These are phyloP conservation scores for Brachionus sp. DNA, from an alignment of 1,140 invertebrate genomes.

Conservation along the genomic window DNA sequence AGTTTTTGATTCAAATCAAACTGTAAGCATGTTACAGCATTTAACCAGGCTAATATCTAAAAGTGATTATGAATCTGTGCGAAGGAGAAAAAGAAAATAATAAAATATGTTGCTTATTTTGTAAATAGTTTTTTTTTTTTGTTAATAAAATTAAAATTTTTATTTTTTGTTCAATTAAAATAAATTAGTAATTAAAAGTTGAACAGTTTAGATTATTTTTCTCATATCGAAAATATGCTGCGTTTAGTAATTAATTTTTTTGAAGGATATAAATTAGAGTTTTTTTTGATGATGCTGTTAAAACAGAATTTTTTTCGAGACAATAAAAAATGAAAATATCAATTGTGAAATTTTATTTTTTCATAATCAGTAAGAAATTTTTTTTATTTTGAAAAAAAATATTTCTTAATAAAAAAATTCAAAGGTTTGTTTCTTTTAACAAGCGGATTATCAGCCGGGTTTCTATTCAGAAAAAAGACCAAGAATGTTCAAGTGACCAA, in stretches of 20 bases:
- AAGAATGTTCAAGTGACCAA: background rate
- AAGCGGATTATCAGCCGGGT: background rate
- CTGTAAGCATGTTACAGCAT: slow-evolving; percentile 26
- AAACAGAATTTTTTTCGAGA: too few species aligned
- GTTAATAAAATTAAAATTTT: background rate
- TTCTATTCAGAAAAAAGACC: background rate
- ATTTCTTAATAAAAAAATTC: background rate
- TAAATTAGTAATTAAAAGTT: too few species aligned
- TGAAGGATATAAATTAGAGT: too few species aligned
- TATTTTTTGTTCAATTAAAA: background rate
- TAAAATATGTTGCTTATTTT: background rate
- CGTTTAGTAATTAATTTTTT: background rate
- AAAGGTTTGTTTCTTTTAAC: background rate
- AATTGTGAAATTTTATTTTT: background rate
- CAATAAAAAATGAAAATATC: background rate
- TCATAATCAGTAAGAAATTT: background rate
- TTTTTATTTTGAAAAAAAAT: background rate
- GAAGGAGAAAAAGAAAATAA: background rate
- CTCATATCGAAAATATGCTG: too few species aligned
- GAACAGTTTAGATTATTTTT: too few species aligned
- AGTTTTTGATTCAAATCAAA: background rate
- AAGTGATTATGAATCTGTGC: slow-evolving; percentile 34
- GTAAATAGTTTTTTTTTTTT: background rate
- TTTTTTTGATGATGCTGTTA: too few species aligned
- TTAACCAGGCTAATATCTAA: slow-evolving; percentile 18